Percentiles rank a stretch among this genome's conserved stretches.
These are phyloP conservation scores for Rhopilema esculentum DNA, from an alignment of 30 jellyfish, hydroid and myxozoan species.

Conservation along the genomic window DNA sequence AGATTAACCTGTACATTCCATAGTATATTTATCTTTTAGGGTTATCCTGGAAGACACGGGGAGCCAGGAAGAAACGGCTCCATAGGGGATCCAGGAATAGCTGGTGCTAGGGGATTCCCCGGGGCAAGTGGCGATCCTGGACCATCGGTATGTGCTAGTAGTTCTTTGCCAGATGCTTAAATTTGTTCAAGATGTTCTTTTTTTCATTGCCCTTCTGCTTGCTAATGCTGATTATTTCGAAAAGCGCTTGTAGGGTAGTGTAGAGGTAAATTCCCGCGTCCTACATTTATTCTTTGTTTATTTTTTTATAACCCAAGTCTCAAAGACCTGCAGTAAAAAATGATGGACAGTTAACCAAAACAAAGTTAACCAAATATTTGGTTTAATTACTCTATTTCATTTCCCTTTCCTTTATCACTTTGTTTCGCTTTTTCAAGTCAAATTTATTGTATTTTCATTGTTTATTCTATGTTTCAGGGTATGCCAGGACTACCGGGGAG, in stretches of 20 bases:
- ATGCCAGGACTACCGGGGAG: constrained; percentile 56
- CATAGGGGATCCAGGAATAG: constrained; percentile 69
- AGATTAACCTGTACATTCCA: no score
- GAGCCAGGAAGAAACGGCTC: constrained; percentile 67
- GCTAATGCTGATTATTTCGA: no score
- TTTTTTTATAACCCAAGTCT: no score
- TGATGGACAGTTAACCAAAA: no score
- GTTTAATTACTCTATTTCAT: no score
- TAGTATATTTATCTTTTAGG: constrained; percentile 49
- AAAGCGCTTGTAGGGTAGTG: no score
- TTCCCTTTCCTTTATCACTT: not conserved
- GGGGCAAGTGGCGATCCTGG: constrained; percentile 68
- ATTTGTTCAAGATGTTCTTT: no score
- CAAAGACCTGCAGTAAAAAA: no score
- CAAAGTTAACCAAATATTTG: no score
- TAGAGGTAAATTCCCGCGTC: no score
- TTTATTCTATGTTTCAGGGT: constrained; percentile 28
- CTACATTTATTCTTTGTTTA: no score
- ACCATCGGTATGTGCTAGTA: constrained; percentile 24
- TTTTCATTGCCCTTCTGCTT: no score
- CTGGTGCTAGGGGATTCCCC: constrained; percentile 57
- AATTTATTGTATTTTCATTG: not conserved
- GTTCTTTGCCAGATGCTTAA: not conserved
- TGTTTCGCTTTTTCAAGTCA: not conserved
- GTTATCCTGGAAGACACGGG: constrained; percentile 70